phyloP scores from a whole-genome alignment of 2,113 vertebrate species.

The Ranitomeya imitator region DNA sequence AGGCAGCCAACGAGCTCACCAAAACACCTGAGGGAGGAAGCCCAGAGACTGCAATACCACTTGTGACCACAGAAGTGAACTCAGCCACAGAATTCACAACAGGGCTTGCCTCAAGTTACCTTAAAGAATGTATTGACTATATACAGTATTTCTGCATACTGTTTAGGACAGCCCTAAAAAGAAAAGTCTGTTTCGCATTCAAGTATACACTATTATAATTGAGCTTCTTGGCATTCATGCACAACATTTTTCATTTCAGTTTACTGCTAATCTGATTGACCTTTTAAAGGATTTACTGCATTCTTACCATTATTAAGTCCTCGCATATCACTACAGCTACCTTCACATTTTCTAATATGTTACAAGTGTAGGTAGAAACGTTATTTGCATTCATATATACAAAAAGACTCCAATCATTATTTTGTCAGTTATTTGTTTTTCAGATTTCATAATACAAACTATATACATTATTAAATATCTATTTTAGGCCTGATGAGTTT shows the following conservation, averaged over 20 bases:
- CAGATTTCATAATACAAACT: background rate
- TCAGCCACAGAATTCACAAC: too few species aligned
- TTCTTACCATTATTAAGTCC: background rate
- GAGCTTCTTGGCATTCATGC: background rate
- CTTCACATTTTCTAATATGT: background rate
- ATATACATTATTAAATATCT: background rate
- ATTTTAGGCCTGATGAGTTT: too few species aligned
- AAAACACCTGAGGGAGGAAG: too few species aligned
- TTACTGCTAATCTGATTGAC: background rate
- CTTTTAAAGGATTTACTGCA: conserved; percentile 13
- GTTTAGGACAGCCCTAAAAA: background rate
- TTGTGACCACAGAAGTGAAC: too few species aligned
- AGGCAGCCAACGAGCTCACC: too few species aligned
- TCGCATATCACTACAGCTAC: background rate
- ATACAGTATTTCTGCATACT: too few species aligned
- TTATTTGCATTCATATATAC: background rate
- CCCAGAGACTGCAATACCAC: too few species aligned
- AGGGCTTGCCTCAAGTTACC: too few species aligned
- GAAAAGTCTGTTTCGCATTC: background rate
- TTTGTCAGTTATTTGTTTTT: background rate
- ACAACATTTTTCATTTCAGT: background rate
- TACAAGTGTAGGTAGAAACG: too few species aligned
- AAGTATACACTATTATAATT: background rate
- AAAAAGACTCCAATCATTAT: background rate
- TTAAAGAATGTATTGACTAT: too few species aligned